Evolutionary conservation across 2,888 invertebrate genomes (phyloP), one percentile per base, ranked within the genome.

Genomic region (Campaea margaritaria): DNA sequence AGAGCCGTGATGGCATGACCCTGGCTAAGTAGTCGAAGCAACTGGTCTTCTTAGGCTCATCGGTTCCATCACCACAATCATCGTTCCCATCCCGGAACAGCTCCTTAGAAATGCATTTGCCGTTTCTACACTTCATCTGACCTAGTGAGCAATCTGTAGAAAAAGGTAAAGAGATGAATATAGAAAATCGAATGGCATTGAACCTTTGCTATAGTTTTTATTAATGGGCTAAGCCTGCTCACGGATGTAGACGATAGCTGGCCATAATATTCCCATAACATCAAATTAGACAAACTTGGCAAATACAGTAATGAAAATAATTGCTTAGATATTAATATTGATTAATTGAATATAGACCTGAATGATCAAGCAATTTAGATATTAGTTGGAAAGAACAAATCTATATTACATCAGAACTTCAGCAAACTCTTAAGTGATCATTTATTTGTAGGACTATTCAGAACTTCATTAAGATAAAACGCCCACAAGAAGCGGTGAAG

Each of bases 61-160:
- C 97, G 4, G 94, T 95, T 13, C 92, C 90, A 75, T 97, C 96
- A 0, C 91, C 93, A 75, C 97, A 97, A 73, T 97, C 95, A 34
- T 93, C 82, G 0, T 84, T 80, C 12, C 94, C 94, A 73, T 97
- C 93, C 74, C 96, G 96, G 76, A 96, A 97, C 38, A 93, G 85
- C 31, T 93, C 91, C 76, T 96, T 96, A 0, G 94, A 87, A 10
- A 97, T 83, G 78, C 97, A 97, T 61, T 93, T 93, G 0, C 95
- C 94, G 65, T 94, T 95, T 8, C 81, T 84, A 73, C 97, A 97
- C 76, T 94, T 94, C 68, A 97, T 81, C 75, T 96, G 93, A 0
- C 94, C 93, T 13, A 87, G 83, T 0, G 84, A 84, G 79, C 96
- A 97, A 69, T 86, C 96, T 96, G 78, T n/a, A 11, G 89, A 87